Conservation (phyloP, 2,888 invertebrate species). For the Venusia cambrica region DNA sequence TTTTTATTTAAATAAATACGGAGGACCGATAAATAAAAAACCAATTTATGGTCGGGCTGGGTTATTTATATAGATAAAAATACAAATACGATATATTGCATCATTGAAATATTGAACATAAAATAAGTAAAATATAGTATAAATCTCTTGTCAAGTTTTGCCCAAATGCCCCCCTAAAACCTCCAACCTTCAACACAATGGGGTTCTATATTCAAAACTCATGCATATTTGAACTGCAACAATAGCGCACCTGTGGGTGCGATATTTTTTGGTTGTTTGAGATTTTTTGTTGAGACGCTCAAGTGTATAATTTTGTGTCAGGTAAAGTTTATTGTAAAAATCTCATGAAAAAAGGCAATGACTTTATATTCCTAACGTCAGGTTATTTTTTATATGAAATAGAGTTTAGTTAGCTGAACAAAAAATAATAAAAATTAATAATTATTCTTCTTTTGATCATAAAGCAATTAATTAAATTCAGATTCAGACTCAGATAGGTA, state of each 20-base stretch:
- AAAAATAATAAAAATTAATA: slow-evolving; percentile 1
- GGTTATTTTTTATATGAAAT: too few species aligned
- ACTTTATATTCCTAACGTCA: too few species aligned
- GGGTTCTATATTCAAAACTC: slow-evolving; percentile 38
- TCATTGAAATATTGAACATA: too few species aligned
- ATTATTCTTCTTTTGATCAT: not conserved
- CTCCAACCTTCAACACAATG: slow-evolving; percentile 36
- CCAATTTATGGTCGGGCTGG: too few species aligned
- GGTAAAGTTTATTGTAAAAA: slow-evolving; percentile 17
- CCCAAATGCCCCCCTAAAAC: slow-evolving; percentile 43
- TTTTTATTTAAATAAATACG: too few species aligned
- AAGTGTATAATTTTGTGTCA: slow-evolving; percentile 26
- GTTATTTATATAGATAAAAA: too few species aligned
- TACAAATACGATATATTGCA: too few species aligned
- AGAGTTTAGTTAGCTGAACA: slow-evolving; percentile 1
- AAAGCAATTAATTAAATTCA: too few species aligned
- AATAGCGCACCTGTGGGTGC: slow-evolving; percentile 55
- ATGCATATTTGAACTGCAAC: slow-evolving; percentile 53
- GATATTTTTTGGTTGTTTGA: slow-evolving; percentile 34
- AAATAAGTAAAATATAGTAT: too few species aligned
- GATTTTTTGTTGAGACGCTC: too few species aligned
- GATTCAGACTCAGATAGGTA: too few species aligned
- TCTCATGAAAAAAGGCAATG: slow-evolving; percentile 2
- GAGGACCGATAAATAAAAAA: too few species aligned
- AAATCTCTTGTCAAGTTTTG: slow-evolving; percentile 34